Base-by-base conservation (phyloP, 2,888 invertebrate species). In the Agonum fuliginosum region DNA sequence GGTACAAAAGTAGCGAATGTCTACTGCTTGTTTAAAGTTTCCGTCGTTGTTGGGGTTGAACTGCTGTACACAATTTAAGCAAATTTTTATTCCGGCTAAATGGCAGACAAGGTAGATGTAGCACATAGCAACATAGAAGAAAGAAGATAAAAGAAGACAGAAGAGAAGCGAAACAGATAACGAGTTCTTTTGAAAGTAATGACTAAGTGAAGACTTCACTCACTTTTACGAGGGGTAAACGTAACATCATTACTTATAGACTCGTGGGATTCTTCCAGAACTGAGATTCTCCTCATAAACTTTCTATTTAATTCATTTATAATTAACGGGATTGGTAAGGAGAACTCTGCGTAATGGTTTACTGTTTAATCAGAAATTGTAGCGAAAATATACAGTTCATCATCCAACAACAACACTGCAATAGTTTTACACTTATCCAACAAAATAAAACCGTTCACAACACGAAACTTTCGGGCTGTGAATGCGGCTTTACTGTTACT, bases 221-320 rank as follows among this genome's bases (percentile, higher is more conserved):
- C 30, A 27, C 58, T 62, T 30, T 30, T 62, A 62, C 58, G 30
- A 62, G 30, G 58, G 58, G 58, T 62, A 30, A 62, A 62, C 30
- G 17, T 62, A 62, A 62, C 30, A 20, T 62, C 58, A 62, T 62
- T 62, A 62, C 58, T 62, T 62, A 62, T 62, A 62, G 58, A 62
- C 27, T 30, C 58, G 58, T 30, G 30, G 58, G 58, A 62, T 62
- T 30, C 58, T 62, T 62, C 27, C 58, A 30, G 54, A 48, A 62
- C 58, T n/a, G 17, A 62, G 30, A 62, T 62, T 62, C 30, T 62
- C 30, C 30, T 62, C 27, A 62, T 62, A 62, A 62, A 62, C 58
- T 62, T 62, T 62, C 58, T 62, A 62, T 62, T 30, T 62, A 62
- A 62, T 62, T 62, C 58, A 20, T 62, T 62, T 62, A 62, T 62